Evolutionary conservation across 2,113 vertebrate genomes (phyloP).

Genomic region (Melanotaenia duboulayi): DNA sequence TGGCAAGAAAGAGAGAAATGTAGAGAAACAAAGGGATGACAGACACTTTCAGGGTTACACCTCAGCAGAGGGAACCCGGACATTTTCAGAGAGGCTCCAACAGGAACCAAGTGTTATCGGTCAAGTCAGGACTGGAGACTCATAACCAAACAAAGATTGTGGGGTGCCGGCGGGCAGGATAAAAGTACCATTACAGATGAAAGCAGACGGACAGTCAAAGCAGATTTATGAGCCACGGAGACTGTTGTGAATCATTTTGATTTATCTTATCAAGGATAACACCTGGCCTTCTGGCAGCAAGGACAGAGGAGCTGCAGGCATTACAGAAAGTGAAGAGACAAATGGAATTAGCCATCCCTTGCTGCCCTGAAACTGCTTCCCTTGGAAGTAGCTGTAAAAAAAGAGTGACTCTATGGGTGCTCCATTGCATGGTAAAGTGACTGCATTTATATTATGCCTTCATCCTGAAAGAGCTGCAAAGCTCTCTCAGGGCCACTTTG

Average conservation of each 20-base stretch:
- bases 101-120: constrained; percentile 37
- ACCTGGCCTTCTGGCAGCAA: constrained; percentile 69
- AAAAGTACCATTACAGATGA: constrained; percentile 64
- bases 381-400: constrained; percentile 46
- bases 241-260: constrained; percentile 60
- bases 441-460: constrained; percentile 39
- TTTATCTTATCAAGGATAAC: constrained; percentile 71
- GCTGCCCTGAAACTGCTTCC: constrained; percentile 48
- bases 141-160: constrained; percentile 49
- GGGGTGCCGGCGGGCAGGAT: constrained; percentile 36
- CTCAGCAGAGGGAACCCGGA: constrained; percentile 2
- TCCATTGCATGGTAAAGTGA: constrained; percentile 50
- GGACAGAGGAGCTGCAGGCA: constrained; percentile 58
- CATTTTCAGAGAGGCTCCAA: constrained; percentile 10
- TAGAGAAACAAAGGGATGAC: not conserved
- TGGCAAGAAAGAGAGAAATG: not conserved
- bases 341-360: constrained; percentile 63
- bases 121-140: constrained; percentile 60
- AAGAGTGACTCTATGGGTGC: constrained; percentile 27
- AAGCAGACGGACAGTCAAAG: constrained; percentile 54
- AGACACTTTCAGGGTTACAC: not conserved
- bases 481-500: constrained; percentile 20
- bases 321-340: constrained; percentile 58
- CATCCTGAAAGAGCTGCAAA: not conserved
- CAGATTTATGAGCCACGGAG: constrained; percentile 60